Evolutionary conservation across 2,113 vertebrate genomes (phyloP), one percentile per base, ranked within the genome.

Genomic region (Pygoscelis adeliae): DNA sequence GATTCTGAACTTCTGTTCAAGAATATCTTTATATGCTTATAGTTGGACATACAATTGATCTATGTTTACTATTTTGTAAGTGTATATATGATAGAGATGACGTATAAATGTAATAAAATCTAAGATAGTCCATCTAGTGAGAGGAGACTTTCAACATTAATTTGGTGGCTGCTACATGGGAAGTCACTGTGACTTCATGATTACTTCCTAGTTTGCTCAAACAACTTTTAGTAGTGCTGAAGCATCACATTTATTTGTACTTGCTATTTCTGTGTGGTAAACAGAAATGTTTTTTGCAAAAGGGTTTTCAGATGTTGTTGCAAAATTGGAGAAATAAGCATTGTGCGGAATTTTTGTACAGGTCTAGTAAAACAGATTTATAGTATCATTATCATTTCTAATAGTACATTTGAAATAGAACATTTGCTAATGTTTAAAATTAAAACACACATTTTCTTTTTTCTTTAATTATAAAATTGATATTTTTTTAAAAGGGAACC

Each of bases 311-410:
- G n/a, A 9, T 83, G 20, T 18, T 77, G 8, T 32, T 89, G 65
- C 27, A 81, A 58, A 87, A 56, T 10, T 36, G 10, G 47, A 81
- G 79, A 90, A 86, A 83, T 34, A 46, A 66, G 3, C 38, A 10
- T 62, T 0, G 2, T 38, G 13, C 1, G 0, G 32, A 21, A 32
- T 55, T 66, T 72, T 66, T 73, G 4, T 49, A n/a, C 7, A 10
- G 11, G 8, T 50, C 42, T 59, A 78, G n/a, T 18, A 46, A 81
- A 81, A 46, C 22, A 59, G 25, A n/a, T 10, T 29, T 80, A 14
- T 13, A 49, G 22, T 62, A 11, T 49, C 0, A 1, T 40, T 70
- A 11, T 17, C 8, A 36, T 88, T 77, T 70, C 34, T 62, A 22
- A 10, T 59, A 50, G 8, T 87, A 13, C 9, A 16, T 69, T 79